Conservation (phyloP, 2,113 vertebrate species). For the Urocitellus parryii region DNA sequence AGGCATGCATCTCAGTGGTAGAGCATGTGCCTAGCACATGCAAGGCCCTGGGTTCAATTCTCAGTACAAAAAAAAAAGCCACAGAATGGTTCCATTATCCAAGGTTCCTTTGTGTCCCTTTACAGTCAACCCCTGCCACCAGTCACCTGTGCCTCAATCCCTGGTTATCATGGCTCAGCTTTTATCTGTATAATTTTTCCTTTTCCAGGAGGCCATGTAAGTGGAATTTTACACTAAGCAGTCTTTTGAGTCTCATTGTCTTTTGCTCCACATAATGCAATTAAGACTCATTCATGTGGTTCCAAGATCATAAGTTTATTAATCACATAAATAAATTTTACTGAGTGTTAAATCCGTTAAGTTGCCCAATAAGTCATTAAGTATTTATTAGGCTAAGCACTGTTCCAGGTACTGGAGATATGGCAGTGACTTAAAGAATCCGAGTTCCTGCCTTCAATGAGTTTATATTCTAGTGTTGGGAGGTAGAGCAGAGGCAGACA, state of each 20-base stretch:
- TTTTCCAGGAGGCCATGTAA: not conserved
- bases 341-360: conserved; percentile 25
- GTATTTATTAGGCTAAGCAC: not conserved
- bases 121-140: not conserved
- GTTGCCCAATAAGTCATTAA: not conserved
- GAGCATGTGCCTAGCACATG: too few relatives aligned
- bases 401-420: not conserved
- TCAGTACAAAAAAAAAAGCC: not conserved
- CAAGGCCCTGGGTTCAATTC: too few relatives aligned
- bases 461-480: not conserved
- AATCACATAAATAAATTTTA: not conserved
- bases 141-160: not conserved
- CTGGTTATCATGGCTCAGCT: not conserved
- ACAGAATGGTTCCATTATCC: not conserved
- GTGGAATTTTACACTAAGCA: not conserved
- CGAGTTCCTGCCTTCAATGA: not conserved
- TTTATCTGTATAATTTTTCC: not conserved
- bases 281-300: not conserved
- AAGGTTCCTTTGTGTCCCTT: not conserved
- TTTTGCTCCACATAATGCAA: not conserved
- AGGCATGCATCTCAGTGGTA: too few relatives aligned
- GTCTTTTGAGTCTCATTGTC: not conserved
- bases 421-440: not conserved
- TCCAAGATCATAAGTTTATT: not conserved
- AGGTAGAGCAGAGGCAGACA: not conserved